Evolutionary conservation across 2,888 invertebrate species (phyloP).

Genomic region (Norana najaformis): DNA sequence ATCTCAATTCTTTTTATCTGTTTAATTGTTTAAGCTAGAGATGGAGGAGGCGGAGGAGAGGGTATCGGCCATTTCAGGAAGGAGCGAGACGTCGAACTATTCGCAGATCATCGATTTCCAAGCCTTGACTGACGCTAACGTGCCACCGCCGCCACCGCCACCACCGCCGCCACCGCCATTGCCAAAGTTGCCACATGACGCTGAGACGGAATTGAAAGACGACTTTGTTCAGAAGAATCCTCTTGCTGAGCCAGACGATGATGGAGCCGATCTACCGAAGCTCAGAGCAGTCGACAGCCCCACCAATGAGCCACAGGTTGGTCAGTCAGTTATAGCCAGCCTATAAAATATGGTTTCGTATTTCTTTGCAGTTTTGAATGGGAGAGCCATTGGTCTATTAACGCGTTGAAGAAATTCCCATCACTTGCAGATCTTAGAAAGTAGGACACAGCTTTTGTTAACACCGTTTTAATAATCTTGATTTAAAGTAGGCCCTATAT

Average conservation of each 20-base stretch:
- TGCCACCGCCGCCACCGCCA: not conserved
- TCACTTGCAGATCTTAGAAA: not conserved
- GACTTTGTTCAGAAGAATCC: slow-evolving; percentile 14
- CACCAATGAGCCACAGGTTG: not conserved
- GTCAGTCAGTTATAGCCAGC: too few relatives aligned
- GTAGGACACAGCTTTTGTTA: not conserved
- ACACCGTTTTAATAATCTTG: too few relatives aligned
- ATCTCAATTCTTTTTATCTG: not conserved
- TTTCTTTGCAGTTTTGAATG: not conserved
- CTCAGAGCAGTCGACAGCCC: not conserved
- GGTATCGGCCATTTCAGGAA: not conserved
- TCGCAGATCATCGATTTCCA: too few relatives aligned
- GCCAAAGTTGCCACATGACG: not conserved
- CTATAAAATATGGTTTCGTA: too few relatives aligned
- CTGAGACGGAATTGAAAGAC: not conserved
- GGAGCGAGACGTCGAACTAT: not conserved
- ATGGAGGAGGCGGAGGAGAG: not conserved
- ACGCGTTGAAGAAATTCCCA: too few relatives aligned
- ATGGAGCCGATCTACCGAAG: not conserved
- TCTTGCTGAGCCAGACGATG: not conserved
- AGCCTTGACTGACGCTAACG: not conserved
- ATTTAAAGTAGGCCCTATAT: too few relatives aligned
- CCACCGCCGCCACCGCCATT: not conserved
- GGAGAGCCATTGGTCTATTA: not conserved
- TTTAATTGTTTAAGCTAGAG: too few relatives aligned